phyloP scores from a whole-genome alignment of 2,113 vertebrate genomes.

The Daphoenositta chrysoptera region DNA sequence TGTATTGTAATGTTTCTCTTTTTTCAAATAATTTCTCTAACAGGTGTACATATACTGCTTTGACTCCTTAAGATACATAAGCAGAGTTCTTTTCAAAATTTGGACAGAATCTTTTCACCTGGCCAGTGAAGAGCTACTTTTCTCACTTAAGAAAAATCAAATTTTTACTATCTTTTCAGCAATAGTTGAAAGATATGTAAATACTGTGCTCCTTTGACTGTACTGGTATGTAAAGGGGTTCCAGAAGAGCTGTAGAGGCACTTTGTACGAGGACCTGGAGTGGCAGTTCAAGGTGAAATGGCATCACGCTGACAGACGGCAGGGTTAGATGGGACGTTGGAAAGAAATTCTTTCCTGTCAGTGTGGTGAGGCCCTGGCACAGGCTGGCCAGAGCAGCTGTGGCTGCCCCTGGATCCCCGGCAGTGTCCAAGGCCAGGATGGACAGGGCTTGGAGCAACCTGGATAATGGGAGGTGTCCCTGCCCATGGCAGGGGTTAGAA shows the following conservation, averaged over 20 bases:
- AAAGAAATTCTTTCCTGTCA: neutral
- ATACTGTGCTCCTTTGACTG: neutral
- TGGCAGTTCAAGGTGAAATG: neutral
- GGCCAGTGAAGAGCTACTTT: neutral
- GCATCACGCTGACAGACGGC: neutral
- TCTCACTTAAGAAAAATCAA: neutral
- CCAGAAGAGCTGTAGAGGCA: neutral
- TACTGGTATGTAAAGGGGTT: neutral
- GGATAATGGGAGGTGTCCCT: neutral
- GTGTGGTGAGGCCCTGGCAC: neutral
- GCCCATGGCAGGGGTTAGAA: neutral
- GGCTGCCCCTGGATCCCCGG: neutral
- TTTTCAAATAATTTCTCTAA: neutral
- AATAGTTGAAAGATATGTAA: neutral
- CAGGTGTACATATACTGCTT: too few species aligned
- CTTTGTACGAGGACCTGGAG: neutral
- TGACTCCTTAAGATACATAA: neutral
- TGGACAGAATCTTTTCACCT: neutral
- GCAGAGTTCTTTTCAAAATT: neutral
- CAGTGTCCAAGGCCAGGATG: neutral
- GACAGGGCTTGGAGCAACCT: neutral
- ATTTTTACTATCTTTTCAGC: neutral
- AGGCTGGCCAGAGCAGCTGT: neutral
- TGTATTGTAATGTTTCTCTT: fast-evolving
- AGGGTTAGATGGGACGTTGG: fast-evolving